Conservation (phyloP, 2,888 invertebrate species). For the Eupithecia subumbrata region DNA sequence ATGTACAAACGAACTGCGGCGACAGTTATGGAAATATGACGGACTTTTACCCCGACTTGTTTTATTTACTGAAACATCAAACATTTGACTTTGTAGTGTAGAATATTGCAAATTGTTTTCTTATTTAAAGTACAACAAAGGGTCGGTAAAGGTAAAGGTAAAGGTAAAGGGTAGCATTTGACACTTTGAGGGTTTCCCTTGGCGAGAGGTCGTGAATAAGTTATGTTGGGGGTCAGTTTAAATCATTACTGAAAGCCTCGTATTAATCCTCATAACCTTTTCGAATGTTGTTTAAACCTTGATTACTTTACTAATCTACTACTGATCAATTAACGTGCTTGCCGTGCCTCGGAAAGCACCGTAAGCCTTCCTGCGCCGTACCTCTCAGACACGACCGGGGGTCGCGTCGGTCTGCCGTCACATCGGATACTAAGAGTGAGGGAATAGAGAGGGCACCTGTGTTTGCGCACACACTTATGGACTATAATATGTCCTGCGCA, state of each 20-base stretch:
- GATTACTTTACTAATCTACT: background rate
- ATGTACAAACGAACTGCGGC: background rate
- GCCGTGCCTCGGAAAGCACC: too few species aligned
- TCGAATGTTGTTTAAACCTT: background rate
- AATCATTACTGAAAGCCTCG: background rate
- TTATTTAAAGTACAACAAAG: conserved; percentile 24
- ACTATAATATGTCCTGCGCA: too few species aligned
- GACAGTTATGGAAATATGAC: conserved; percentile 26
- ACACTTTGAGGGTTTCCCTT: conserved; percentile 25
- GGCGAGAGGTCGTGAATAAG: conserved; percentile 30
- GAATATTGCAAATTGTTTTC: conserved; percentile 30
- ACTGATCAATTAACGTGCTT: too few species aligned
- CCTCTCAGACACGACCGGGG: too few species aligned
- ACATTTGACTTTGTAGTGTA: conserved; percentile 28
- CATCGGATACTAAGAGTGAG: too few species aligned
- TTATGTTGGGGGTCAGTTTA: conserved; percentile 23
- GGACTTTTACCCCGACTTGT: conserved; percentile 21
- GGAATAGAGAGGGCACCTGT: too few species aligned
- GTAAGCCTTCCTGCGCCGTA: too few species aligned
- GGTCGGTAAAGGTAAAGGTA: conserved; percentile 19
- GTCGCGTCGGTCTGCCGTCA: too few species aligned
- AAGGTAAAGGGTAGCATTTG: conserved; percentile 22
- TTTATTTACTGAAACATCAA: conserved; percentile 27
- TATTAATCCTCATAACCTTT: background rate
- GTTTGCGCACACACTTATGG: too few species aligned